Conservation (phyloP, 2,888 invertebrate species). For the Sepioteuthis lessoniana region DNA sequence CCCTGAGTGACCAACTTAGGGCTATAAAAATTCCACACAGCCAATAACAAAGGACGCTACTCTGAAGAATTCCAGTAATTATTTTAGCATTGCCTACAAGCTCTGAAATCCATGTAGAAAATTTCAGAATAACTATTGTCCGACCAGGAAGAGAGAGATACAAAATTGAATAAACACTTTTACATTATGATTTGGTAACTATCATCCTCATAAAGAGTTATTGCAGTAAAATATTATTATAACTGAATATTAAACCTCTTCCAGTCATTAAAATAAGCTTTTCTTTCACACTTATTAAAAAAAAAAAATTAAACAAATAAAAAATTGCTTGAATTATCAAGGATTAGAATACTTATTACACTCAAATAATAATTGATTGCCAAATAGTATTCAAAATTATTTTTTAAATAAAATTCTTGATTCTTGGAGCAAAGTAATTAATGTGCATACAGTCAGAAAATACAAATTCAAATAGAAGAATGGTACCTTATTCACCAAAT, state of each 20-base stretch:
- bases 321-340: not conserved
- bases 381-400: not conserved
- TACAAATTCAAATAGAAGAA: not conserved
- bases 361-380: not conserved
- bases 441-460: not conserved
- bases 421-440: not conserved
- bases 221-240: not conserved
- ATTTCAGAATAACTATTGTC: constrained; percentile 45
- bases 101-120: constrained; percentile 24
- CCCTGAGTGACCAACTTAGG: constrained; percentile 45
- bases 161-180: not conserved
- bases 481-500: not conserved
- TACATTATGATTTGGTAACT: not conserved
- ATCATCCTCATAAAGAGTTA: not conserved
- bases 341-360: not conserved
- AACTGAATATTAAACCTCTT: not conserved
- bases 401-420: not conserved
- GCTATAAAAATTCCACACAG: constrained; percentile 45
- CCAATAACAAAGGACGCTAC: constrained; percentile 46
- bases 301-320: too few relatives aligned
- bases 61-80: constrained; percentile 33
- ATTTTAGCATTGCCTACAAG: constrained; percentile 40
- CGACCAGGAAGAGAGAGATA: constrained; percentile 39
- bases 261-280: not conserved
- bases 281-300: not conserved